Evolutionary conservation across 2,888 invertebrate species (phyloP).

Genomic region (Trissolcus brochymenae): DNA sequence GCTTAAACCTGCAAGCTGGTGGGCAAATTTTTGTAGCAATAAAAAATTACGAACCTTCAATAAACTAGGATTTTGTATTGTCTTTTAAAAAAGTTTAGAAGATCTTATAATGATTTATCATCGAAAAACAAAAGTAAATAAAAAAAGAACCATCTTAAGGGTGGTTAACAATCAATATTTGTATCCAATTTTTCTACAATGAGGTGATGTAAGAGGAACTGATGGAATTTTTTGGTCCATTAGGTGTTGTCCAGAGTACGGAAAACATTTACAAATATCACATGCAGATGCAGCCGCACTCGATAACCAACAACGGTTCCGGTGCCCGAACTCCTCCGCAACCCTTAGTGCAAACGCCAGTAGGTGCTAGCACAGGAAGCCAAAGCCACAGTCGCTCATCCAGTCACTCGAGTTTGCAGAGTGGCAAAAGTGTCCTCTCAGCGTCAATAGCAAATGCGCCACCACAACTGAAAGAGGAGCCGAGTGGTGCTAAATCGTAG

Average conservation of each 20-base stretch:
- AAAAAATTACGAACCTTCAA: no score
- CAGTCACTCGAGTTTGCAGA: conserved; percentile 78
- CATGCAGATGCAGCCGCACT: conserved; percentile 85
- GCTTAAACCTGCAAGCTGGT: conserved; percentile 83
- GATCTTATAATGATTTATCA: no score
- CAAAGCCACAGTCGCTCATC: conserved; percentile 82
- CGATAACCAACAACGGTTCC: conserved; percentile 77
- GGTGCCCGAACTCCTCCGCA: conserved; percentile 82
- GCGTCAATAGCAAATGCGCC: conserved; percentile 60
- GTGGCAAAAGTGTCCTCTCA: conserved; percentile 68
- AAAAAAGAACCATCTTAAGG: no score
- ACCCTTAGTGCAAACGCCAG: conserved; percentile 83
- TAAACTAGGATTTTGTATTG: no score
- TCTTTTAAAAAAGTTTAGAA: no score
- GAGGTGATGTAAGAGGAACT: no score
- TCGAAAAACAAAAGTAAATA: no score
- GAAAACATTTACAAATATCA: conserved; percentile 88
- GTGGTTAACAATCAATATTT: no score
- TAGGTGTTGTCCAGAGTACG: conserved; percentile 88
- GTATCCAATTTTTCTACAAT: neutral
- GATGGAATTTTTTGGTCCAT: conserved; percentile 69
- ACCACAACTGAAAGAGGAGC: conserved; percentile 69
- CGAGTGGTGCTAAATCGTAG: conserved; percentile 65
- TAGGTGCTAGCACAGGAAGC: conserved; percentile 76
- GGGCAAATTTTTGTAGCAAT: conserved; percentile 10